A percentile compares a stretch with the other conserved stretches of the same genome.
phyloP scores from a whole-genome alignment of 2,113 vertebrate species.

The Pipa parva region DNA sequence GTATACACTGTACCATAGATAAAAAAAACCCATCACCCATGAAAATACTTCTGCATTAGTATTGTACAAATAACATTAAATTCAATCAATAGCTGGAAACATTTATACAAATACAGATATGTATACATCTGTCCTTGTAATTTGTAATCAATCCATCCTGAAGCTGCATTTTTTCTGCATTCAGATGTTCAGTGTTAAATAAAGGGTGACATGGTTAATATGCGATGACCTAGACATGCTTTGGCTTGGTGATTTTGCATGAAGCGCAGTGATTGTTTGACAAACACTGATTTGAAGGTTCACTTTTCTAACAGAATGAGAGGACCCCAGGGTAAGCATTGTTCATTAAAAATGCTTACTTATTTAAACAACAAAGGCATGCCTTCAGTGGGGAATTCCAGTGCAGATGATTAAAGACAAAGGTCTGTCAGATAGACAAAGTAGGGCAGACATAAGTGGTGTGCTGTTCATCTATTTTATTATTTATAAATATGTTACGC shows the following conservation, averaged over 20 bases:
- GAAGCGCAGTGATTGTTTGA: conserved; percentile 8
- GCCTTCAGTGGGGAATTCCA: conserved; percentile 18
- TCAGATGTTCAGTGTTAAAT: conserved; percentile 1
- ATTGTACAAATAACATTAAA: too few relatives aligned
- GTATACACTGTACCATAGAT: too few relatives aligned
- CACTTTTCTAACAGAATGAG: conserved; percentile 19
- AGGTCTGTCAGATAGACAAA: conserved; percentile 13
- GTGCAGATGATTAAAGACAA: conserved; percentile 11
- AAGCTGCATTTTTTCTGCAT: too few relatives aligned
- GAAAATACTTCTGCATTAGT: too few relatives aligned
- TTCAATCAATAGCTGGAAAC: too few relatives aligned
- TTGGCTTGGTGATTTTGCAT: conserved; percentile 8
- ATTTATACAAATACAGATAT: too few relatives aligned
- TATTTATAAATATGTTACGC: too few relatives aligned
- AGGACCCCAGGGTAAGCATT: conserved; percentile 10
- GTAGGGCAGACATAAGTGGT: neutral
- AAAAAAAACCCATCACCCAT: too few relatives aligned
- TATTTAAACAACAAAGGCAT: conserved; percentile 18
- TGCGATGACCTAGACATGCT: conserved; percentile 23
- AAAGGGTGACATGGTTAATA: conserved; percentile 13
- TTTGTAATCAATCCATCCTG: too few relatives aligned
- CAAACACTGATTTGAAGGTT: conserved; percentile 7
- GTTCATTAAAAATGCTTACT: conserved; percentile 33
- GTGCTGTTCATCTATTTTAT: neutral
- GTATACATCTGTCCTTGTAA: too few relatives aligned